Base-by-base conservation (phyloP, 2,797 vertebrate genomes). In the Dryobates pubescens region DNA sequence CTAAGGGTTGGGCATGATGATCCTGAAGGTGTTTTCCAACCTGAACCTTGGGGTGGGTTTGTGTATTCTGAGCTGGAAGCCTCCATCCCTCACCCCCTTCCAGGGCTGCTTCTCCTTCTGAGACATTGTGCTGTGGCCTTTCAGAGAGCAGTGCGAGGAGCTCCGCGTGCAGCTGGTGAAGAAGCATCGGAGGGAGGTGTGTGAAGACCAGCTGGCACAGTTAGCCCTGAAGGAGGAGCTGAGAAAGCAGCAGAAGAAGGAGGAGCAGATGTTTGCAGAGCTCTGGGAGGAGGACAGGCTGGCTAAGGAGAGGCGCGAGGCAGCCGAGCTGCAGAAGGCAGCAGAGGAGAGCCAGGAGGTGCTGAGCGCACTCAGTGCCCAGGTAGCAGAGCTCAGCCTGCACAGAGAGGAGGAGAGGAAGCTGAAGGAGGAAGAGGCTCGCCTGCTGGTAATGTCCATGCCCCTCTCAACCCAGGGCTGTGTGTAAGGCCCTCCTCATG, bases 211-310 rank as follows among this genome's bases (percentile, higher is more conserved):
- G 8, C 96, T 92, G 4, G 97, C 96, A 12, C 99, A 99, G 97
- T 47, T 99, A 27, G 96, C 90, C 4, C 91, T 96, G 30, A 97
- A 96, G 4, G 85, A 97, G 89, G 96, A 98, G 59, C 65, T 94
- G 86, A 97, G 54, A 34, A 95, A 88, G 81, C 96, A 92, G 59
- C 92, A 92, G 69, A 68, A 94, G 93, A 65, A 97, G 85, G 98
- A 99, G 90, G 98, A 99, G 36, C 53, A 73, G 81, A 81, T 98
- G 86, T 97, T 98, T 30, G 92, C 96, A 0, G 96, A 97, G 58
- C 97, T 99, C 63, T 99, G 98, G 98, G 97, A 98, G 70, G 97
- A 97, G 17, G 98, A 99, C 7, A 91, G 96, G 3, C 36, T 92
- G 65, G 98, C 98, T 27, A 99, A 98, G 92, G 98, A 98, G 36